A percentile compares a stretch with the other conserved stretches of the same genome.
Conservation (phyloP, 1,140 invertebrate genomes). For the Rhysida immarginata region DNA sequence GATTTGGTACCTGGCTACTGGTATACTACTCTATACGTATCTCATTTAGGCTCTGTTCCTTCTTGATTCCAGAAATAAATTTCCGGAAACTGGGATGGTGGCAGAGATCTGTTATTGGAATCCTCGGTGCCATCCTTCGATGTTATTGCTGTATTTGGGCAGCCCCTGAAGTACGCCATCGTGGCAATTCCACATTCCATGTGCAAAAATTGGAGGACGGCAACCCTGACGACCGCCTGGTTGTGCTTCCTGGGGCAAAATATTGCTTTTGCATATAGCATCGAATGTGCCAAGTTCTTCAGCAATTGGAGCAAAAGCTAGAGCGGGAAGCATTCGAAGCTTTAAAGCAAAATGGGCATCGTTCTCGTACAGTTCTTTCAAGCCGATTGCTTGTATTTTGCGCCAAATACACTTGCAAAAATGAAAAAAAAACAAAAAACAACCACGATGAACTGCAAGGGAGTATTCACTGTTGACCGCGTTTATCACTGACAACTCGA, state of each 20-base stretch:
- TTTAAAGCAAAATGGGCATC: slow-evolving; percentile 7
- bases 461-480: background rate
- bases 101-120: background rate
- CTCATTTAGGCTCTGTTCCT: background rate
- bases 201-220: background rate
- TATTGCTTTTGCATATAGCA: background rate
- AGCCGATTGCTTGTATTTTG: background rate
- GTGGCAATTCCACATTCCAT: background rate
- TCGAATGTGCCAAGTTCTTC: background rate
- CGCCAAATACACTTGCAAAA: background rate
- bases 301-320: no score
- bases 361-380: background rate
- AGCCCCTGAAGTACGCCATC: background rate
- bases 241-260: background rate
- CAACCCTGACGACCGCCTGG: background rate
- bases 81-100: background rate
- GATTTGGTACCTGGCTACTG: background rate
- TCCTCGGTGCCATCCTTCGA: no score
- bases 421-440: slow-evolving; percentile 7
- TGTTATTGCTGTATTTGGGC: background rate
- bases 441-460: slow-evolving; percentile 1
- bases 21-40: background rate
- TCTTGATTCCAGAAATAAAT: no score
- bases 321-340: no score
- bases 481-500: slow-evolving; percentile 7